Percentiles rank a stretch among this genome's conserved stretches.
Evolutionary conservation across 2,888 invertebrate species (phyloP).

Genomic region (Orchesella flavescens): DNA sequence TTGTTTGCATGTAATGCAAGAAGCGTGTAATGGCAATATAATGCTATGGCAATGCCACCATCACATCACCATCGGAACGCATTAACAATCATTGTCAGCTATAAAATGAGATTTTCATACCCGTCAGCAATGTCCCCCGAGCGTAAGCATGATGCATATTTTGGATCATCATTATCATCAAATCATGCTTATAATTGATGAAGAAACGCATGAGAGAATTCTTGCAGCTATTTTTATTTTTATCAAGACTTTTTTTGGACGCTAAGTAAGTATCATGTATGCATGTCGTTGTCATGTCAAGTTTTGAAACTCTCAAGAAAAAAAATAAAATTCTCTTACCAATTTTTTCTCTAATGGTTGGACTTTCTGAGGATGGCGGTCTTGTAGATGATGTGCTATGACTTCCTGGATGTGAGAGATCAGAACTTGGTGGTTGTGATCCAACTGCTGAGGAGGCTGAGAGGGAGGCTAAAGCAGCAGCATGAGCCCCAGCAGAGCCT

Average conservation of each 20-base stretch:
- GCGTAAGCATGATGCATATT: conserved; percentile 56
- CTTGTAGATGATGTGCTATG: conserved; percentile 71
- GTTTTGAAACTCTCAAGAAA: too few species aligned
- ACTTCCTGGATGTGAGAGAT: conserved; percentile 74
- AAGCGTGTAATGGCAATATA: conserved; percentile 53
- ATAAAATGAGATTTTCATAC: conserved; percentile 66
- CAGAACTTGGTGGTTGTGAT: conserved; percentile 73
- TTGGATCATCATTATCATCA: conserved; percentile 60
- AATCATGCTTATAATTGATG: conserved; percentile 55
- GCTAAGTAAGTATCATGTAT: not conserved
- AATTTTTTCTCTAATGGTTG: conserved; percentile 70
- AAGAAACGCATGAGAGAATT: conserved; percentile 2
- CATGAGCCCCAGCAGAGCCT: conserved; percentile 66
- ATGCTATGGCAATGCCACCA: conserved; percentile 15
- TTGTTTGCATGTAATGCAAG: conserved; percentile 31
- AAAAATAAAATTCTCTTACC: conserved; percentile 62
- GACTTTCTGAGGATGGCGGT: conserved; percentile 72
- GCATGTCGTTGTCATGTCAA: not conserved
- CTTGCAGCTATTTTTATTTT: not conserved
- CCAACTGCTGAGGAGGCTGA: conserved; percentile 68
- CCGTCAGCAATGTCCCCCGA: conserved; percentile 54
- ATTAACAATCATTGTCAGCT: conserved; percentile 48
- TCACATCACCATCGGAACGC: conserved; percentile 29
- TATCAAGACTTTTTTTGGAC: not conserved
- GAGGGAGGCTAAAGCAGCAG: conserved; percentile 65